These are phyloP conservation scores for Syrrhaptes paradoxus DNA, from an alignment of 2,113 vertebrate species.

Conservation along the genomic window DNA sequence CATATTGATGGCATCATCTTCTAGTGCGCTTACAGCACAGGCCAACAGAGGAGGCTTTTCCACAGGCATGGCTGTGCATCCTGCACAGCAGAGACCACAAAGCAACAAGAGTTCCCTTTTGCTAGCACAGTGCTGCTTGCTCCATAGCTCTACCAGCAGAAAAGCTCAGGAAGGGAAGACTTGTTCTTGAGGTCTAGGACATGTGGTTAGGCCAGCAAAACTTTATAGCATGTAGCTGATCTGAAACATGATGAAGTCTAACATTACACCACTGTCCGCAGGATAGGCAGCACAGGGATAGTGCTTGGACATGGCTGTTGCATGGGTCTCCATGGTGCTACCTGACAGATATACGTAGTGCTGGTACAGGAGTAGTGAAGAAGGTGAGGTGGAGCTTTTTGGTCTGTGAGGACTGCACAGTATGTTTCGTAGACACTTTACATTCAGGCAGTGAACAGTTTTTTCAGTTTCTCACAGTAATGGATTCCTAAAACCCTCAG, in stretches of 20 bases:
- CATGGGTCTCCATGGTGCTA: accelerated
- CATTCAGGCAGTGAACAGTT: background rate
- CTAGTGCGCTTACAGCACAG: no score
- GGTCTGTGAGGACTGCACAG: background rate
- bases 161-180: background rate
- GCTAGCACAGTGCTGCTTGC: accelerated
- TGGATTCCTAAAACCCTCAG: background rate
- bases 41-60: background rate
- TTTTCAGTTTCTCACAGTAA: background rate
- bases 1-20: background rate
- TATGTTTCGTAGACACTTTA: background rate
- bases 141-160: background rate
- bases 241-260: accelerated
- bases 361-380: background rate
- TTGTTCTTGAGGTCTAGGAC: background rate
- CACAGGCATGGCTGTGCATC: accelerated
- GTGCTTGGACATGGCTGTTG: accelerated
- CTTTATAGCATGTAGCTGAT: background rate
- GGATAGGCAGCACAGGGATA: background rate
- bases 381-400: background rate
- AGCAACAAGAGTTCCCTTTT: background rate
- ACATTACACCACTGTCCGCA: accelerated
- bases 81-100: accelerated
- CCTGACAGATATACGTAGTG: background rate
- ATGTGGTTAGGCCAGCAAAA: background rate